Evolutionary conservation across 2,113 vertebrate genomes (phyloP).

Genomic region (Esox niger): DNA sequence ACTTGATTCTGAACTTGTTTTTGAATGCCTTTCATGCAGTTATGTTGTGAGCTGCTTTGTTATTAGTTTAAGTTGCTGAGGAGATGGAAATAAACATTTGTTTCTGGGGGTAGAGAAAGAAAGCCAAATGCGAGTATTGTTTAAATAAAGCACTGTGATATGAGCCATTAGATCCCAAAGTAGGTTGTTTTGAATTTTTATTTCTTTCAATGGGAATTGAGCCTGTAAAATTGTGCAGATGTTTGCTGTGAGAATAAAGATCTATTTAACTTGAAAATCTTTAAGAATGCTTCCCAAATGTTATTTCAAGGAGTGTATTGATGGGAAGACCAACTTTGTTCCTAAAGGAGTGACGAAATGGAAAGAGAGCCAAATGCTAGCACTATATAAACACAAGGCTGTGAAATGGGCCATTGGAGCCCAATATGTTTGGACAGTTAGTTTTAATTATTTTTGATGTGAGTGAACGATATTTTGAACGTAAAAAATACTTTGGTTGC

Average conservation of each 20-base stretch:
- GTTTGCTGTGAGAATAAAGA: constrained; percentile 24
- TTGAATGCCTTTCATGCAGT: constrained; percentile 24
- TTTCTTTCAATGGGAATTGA: constrained; percentile 16
- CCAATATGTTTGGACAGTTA: too few species aligned
- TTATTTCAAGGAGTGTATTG: not conserved
- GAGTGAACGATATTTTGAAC: too few species aligned
- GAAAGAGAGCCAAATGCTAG: too few species aligned
- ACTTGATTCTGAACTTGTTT: not conserved
- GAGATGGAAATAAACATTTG: too few species aligned
- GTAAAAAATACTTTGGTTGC: too few species aligned
- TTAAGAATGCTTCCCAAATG: constrained; percentile 12
- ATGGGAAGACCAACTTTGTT: too few species aligned
- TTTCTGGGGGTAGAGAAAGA: too few species aligned
- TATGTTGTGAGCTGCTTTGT: constrained; percentile 17
- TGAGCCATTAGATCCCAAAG: not conserved
- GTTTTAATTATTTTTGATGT: too few species aligned
- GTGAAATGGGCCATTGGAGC: too few species aligned
- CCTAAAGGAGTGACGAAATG: too few species aligned
- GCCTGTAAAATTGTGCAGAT: constrained; percentile 5
- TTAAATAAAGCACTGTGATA: constrained; percentile 47
- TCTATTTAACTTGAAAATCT: constrained; percentile 17
- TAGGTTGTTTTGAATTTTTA: not conserved
- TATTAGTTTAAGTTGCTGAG: constrained; percentile 17
- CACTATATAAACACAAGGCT: too few species aligned
- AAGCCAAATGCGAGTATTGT: constrained; percentile 36